phyloP scores from a whole-genome alignment of 2,113 vertebrate genomes.

The Stercorarius parasiticus region DNA sequence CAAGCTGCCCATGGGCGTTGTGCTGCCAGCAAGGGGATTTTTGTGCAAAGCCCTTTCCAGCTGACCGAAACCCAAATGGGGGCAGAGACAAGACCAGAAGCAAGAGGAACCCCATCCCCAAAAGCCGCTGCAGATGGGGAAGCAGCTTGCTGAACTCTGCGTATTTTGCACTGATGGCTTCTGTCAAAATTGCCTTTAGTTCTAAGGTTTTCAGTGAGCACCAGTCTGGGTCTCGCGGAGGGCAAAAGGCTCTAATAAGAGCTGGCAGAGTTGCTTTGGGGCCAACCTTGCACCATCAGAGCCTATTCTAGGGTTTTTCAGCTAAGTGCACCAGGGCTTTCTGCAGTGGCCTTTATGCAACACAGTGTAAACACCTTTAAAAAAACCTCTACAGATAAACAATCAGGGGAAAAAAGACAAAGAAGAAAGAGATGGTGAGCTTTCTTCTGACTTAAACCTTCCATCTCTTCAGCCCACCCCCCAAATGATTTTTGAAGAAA shows the following conservation, averaged over 20 bases:
- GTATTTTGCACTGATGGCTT: not conserved
- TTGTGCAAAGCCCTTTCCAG: not conserved
- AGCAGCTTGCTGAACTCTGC: not conserved
- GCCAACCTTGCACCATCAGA: not conserved
- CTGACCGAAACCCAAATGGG: not conserved
- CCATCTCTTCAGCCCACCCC: not conserved
- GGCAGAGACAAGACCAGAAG: not conserved
- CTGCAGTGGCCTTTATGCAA: not conserved
- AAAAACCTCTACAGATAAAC: not conserved
- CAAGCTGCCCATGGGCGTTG: not conserved
- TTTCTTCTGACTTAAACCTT: not conserved
- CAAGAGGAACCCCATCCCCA: not conserved
- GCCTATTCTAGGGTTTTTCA: not conserved
- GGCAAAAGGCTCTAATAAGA: not conserved
- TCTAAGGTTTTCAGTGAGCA: not conserved
- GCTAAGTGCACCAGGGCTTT: not conserved
- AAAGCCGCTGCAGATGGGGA: not conserved
- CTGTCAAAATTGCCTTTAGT: not conserved
- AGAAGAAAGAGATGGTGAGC: not conserved
- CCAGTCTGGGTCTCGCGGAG: accelerated
- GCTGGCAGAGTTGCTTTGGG: not conserved
- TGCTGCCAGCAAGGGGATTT: not conserved
- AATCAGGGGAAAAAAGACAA: not conserved
- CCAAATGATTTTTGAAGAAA: not conserved
- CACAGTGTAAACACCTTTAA: not conserved